phyloP scores from a whole-genome alignment of 2,113 vertebrate genomes.

The Centropus bengalensis region DNA sequence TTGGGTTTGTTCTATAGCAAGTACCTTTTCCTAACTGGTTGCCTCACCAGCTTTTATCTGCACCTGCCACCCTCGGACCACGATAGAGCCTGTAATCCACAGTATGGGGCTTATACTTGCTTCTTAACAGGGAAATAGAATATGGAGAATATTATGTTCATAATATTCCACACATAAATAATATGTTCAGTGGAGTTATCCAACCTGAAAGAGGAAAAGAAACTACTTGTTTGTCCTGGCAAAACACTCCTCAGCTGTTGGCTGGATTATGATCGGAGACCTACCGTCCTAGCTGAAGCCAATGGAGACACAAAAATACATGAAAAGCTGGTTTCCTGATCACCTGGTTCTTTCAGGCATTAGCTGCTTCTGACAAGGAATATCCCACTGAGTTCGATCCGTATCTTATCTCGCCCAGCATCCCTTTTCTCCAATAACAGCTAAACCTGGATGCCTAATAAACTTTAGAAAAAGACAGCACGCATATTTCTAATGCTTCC shows the following conservation, averaged over 20 bases:
- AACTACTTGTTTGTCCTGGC: not conserved
- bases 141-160: too few relatives aligned
- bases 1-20: conserved; percentile 4
- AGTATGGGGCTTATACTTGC: not conserved
- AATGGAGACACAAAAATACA: not conserved
- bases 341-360: not conserved
- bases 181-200: not conserved
- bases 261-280: not conserved
- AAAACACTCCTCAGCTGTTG: not conserved
- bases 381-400: not conserved
- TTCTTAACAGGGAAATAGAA: not conserved
- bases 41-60: not conserved
- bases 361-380: not conserved
- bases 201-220: not conserved
- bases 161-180: too few relatives aligned
- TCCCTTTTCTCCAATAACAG: not conserved
- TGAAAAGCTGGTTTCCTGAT: not conserved
- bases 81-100: not conserved
- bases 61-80: not conserved
- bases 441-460: not conserved
- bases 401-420: not conserved
- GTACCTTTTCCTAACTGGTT: not conserved
- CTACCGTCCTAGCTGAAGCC: not conserved
- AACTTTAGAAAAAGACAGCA: not conserved
- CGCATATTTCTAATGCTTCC: not conserved